Evolutionary conservation across 2,888 invertebrate species (phyloP).

Genomic region (Monoplex corrugatus): DNA sequence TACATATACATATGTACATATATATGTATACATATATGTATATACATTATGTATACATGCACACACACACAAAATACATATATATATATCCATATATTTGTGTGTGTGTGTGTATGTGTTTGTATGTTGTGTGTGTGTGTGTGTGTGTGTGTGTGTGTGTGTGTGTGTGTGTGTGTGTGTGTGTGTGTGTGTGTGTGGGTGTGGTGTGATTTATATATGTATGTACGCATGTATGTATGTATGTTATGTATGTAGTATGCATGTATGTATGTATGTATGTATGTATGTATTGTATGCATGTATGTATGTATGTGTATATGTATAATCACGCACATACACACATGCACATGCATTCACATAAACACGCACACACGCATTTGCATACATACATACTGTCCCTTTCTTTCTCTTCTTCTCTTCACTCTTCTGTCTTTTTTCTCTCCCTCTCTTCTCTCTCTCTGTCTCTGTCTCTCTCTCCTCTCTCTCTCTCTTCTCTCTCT

Average conservation of each 20-base stretch:
- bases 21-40: too few relatives aligned
- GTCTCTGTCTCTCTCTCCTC: not conserved
- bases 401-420: too few relatives aligned
- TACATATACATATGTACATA: too few relatives aligned
- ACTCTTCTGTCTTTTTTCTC: too few relatives aligned
- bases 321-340: not conserved
- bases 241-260: not conserved
- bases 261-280: constrained; percentile 6
- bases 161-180: not conserved
- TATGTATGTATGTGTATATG: not conserved
- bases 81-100: too few relatives aligned
- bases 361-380: too few relatives aligned
- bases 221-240: not conserved
- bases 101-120: not conserved
- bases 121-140: not conserved
- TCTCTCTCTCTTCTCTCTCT: not conserved
- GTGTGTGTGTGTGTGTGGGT: not conserved
- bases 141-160: not conserved
- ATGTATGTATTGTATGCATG: not conserved
- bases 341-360: too few relatives aligned
- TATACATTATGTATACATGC: too few relatives aligned
- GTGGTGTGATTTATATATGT: not conserved
- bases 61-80: too few relatives aligned
- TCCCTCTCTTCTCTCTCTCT: not conserved
- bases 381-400: too few relatives aligned